phyloP scores from a whole-genome alignment of 2,888 invertebrate species.

The Coenonympha glycerion region DNA sequence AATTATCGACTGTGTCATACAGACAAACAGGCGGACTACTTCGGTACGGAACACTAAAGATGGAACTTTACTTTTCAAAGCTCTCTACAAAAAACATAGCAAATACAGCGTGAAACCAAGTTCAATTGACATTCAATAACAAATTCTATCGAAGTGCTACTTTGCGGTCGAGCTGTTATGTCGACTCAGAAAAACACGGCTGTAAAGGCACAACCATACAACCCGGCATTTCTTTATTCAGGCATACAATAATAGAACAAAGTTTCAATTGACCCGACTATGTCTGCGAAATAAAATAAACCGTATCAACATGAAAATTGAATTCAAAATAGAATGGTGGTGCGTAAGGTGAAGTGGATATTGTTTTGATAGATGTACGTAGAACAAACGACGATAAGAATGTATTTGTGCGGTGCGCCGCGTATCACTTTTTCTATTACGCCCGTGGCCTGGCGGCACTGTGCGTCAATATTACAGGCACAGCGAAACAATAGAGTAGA shows the following conservation, averaged over 20 bases:
- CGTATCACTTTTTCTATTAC: conserved; percentile 72
- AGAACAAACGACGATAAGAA: conserved; percentile 50
- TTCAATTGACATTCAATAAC: conserved; percentile 24
- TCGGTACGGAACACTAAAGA: too few species aligned
- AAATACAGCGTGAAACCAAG: conserved; percentile 11
- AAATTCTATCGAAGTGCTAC: conserved; percentile 25
- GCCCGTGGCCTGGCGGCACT: conserved; percentile 40
- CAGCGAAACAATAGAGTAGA: conserved; percentile 28
- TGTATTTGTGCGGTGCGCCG: conserved; percentile 61
- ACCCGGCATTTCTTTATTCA: conserved; percentile 32
- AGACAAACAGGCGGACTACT: too few species aligned
- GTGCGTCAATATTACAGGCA: conserved; percentile 34
- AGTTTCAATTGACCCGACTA: background rate
- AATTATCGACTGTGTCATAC: too few species aligned
- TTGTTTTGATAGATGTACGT: conserved; percentile 16
- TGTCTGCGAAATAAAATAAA: background rate
- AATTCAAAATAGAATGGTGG: conserved; percentile 1
- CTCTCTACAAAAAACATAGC: background rate
- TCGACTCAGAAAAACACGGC: conserved; percentile 26
- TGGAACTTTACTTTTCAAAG: background rate
- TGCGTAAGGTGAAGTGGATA: conserved; percentile 4
- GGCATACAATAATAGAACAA: conserved; percentile 1
- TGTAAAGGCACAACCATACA: conserved; percentile 37
- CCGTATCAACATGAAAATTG: conserved; percentile 9
- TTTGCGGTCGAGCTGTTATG: conserved; percentile 21